Percentiles rank a stretch among this genome's conserved stretches.
These are phyloP conservation scores for Circaetus gallicus DNA, from an alignment of 2,113 vertebrate genomes.

Conservation along the genomic window DNA sequence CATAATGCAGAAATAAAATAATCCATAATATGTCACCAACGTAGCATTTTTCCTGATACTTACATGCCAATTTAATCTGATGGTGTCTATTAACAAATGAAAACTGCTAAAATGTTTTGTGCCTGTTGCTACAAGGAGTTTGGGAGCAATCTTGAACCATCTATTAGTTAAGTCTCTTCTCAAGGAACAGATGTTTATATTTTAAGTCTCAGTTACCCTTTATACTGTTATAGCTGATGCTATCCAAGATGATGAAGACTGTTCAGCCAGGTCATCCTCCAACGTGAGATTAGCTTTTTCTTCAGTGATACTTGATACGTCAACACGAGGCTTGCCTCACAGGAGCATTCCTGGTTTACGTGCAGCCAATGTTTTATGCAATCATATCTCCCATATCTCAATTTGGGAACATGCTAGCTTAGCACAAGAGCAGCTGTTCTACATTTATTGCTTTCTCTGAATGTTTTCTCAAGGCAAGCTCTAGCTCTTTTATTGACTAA, in stretches of 20 bases:
- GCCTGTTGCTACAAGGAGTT: neutral
- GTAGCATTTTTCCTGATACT: neutral
- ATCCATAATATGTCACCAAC: neutral
- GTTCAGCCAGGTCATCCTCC: neutral
- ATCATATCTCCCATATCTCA: neutral
- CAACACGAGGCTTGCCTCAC: neutral
- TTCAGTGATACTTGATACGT: neutral
- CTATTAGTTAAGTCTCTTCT: neutral
- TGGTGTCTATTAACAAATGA: neutral
- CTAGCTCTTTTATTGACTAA: neutral
- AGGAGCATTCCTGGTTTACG: neutral
- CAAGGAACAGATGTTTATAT: neutral
- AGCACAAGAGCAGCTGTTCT: neutral
- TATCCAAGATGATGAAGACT: neutral
- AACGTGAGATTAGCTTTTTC: neutral
- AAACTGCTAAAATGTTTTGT: neutral
- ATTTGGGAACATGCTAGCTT: neutral
- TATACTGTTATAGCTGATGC: neutral
- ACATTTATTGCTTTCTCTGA: neutral
- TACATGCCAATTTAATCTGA: neutral
- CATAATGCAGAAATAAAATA: neutral
- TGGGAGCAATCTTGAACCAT: neutral
- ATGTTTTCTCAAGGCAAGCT: neutral
- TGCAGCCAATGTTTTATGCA: neutral
- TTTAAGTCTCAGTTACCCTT: neutral